Evolutionary conservation across 1,140 invertebrate species (phyloP).

Genomic region (Euura saliciscinereae): DNA sequence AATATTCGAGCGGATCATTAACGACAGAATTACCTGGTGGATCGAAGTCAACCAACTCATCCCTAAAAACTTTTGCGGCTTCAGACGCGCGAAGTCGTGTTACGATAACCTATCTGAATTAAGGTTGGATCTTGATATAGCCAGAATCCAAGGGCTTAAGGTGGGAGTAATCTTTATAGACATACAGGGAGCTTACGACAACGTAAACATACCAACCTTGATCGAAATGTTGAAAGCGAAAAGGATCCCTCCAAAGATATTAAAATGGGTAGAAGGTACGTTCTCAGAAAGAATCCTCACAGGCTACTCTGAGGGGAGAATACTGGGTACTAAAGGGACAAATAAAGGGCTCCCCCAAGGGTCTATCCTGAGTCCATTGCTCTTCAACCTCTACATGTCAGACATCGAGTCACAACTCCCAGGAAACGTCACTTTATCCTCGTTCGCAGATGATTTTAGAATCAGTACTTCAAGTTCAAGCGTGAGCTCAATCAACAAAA

Average conservation of each 20-base stretch:
- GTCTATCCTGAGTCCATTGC: constrained; percentile 22
- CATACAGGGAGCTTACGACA: constrained; percentile 25
- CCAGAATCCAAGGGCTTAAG: background rate
- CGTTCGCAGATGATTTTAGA: constrained; percentile 27
- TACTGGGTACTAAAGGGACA: background rate
- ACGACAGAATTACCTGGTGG: too few relatives aligned
- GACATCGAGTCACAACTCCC: constrained; percentile 8
- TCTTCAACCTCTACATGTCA: constrained; percentile 24
- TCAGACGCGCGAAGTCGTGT: too few relatives aligned
- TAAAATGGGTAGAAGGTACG: too few relatives aligned
- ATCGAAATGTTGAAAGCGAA: constrained; percentile 7
- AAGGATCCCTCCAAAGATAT: background rate
- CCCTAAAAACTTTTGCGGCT: too few relatives aligned
- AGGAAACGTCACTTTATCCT: constrained; percentile 7
- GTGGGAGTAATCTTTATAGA: constrained; percentile 16
- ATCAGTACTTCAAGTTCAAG: constrained; percentile 8
- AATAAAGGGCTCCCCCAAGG: constrained; percentile 23
- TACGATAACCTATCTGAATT: too few relatives aligned
- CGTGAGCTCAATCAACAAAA: background rate
- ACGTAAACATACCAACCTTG: constrained; percentile 10
- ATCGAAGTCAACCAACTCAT: too few relatives aligned
- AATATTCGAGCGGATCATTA: too few relatives aligned
- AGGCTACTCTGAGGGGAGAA: too few relatives aligned
- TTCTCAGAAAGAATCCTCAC: too few relatives aligned
- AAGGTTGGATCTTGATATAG: background rate